Percentiles rank a stretch among this genome's conserved stretches.
These are phyloP conservation scores for Lepisosteus osseus DNA, from an alignment of 2,113 vertebrate genomes.

Conservation along the genomic window DNA sequence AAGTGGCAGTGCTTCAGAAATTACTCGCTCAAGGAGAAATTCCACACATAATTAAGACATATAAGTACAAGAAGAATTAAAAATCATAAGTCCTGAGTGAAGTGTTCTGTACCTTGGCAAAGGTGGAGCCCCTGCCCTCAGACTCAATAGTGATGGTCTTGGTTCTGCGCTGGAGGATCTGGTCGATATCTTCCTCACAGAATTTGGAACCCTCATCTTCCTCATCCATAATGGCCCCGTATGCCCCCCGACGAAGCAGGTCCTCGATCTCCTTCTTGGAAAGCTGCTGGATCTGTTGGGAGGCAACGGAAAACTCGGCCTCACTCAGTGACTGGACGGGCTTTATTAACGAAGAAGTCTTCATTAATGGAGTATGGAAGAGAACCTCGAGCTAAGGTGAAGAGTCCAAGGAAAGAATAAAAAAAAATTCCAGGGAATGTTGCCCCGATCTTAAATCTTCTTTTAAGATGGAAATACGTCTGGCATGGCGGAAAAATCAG, in stretches of 20 bases:
- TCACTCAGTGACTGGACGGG: too few species aligned
- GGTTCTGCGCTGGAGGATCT: constrained; percentile 92
- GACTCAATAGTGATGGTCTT: constrained; percentile 98
- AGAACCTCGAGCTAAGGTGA: too few species aligned
- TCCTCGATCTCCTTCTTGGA: constrained; percentile 98
- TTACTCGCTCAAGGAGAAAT: too few species aligned
- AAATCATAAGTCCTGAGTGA: background rate
- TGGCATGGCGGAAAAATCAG: too few species aligned
- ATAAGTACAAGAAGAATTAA: too few species aligned
- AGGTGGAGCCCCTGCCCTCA: constrained; percentile 93
- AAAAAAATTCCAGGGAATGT: too few species aligned
- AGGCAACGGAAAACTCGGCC: background rate
- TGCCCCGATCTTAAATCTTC: too few species aligned
- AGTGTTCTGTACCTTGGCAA: constrained; percentile 83
- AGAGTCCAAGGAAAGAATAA: too few species aligned
- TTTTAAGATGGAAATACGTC: too few species aligned
- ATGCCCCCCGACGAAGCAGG: constrained; percentile 87
- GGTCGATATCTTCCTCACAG: constrained; percentile 97
- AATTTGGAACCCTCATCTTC: constrained; percentile 98
- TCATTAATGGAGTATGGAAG: too few species aligned
- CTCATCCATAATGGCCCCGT: constrained; percentile 97
- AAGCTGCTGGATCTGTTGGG: constrained; percentile 81
- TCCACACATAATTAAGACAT: too few species aligned
- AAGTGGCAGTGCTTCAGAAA: too few species aligned
- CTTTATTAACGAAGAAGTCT: background rate